Evolutionary conservation across 92 coral and sea anemone genomes (phyloP), one percentile per base, ranked within the genome.

Genomic region (Parazoanthus swiftii): DNA sequence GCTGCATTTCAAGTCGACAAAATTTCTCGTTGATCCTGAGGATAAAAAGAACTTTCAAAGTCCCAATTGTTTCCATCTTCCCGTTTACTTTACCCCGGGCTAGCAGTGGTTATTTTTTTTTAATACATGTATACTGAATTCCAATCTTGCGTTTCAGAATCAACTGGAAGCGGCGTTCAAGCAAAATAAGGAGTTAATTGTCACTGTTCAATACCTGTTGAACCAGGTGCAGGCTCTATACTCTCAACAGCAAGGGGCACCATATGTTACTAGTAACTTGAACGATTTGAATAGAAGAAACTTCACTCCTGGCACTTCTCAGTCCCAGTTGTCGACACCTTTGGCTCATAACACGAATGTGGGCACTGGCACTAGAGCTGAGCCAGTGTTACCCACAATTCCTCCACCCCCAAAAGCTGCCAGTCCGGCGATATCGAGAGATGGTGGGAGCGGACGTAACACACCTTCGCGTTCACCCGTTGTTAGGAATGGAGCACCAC

Each of bases 111-210:
- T 46, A 46, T 0, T 8, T 54, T 4, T 46, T 5, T 0, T 8
- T 54, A 15, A 14, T 11, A 13, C 3, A 1, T 54, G 33, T 29
- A 29, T 2, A 54, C 59, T 13, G 18, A 15, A 54, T 13, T 54
- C 20, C 59, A 13, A 1, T 48, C 29, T 85, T 86, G 56, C 73
- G 66, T 88, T 80, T 70, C 86, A 96, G 99, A 94, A 90, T 88
- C 96, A 95, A 87, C 93, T 95, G 29, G 93, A 95, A 74, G 95
- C 96, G 44, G 94, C 96, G 35, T 87, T 96, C 21, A 95, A 92
- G 89, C 98, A 96, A 79, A 96, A 96, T 86, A 93, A 93, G 66
- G 98, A 96, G 77, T 92, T 96, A 42, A 93, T 96, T 29, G 89
- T 89, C 15, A 96, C 99, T 35, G 89, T 96, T 20, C 96, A 94